Conservation (phyloP, 2,113 vertebrate species). For the Mesembrinibis cayennensis region DNA sequence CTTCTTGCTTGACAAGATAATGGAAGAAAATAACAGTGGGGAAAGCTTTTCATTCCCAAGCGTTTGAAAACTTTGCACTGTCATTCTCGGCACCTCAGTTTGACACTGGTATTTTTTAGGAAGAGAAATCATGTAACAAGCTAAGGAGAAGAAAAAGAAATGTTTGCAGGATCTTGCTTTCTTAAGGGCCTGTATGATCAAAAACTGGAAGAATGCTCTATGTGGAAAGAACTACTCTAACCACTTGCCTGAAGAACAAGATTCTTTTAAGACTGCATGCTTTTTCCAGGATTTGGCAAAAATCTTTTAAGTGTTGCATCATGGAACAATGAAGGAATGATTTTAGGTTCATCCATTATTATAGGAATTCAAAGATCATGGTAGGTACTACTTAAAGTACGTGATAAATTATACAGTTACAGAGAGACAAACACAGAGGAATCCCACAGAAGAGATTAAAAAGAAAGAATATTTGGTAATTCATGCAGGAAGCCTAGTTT, state of each 20-base stretch:
- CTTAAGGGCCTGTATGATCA: neutral
- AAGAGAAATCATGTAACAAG: accelerated
- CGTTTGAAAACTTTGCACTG: neutral
- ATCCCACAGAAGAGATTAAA: neutral
- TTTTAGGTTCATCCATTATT: neutral
- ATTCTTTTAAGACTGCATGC: accelerated
- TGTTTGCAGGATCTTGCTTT: neutral
- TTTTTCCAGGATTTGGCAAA: neutral
- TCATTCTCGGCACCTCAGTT: neutral
- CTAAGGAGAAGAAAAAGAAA: neutral
- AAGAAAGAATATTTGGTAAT: neutral
- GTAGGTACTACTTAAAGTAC: neutral
- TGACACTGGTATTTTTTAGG: neutral
- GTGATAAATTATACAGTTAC: neutral
- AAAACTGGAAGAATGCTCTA: neutral
- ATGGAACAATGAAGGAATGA: neutral
- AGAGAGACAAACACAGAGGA: neutral
- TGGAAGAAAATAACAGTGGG: neutral
- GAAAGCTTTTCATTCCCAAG: neutral
- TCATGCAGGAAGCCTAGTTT: neutral
- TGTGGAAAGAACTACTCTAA: neutral
- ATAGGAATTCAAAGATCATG: neutral
- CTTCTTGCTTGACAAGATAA: neutral
- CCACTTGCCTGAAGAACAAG: neutral
- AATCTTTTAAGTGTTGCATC: neutral